These are phyloP conservation scores for Empidonax alnorum DNA, from an alignment of 2,113 vertebrate genomes.

Conservation along the genomic window DNA sequence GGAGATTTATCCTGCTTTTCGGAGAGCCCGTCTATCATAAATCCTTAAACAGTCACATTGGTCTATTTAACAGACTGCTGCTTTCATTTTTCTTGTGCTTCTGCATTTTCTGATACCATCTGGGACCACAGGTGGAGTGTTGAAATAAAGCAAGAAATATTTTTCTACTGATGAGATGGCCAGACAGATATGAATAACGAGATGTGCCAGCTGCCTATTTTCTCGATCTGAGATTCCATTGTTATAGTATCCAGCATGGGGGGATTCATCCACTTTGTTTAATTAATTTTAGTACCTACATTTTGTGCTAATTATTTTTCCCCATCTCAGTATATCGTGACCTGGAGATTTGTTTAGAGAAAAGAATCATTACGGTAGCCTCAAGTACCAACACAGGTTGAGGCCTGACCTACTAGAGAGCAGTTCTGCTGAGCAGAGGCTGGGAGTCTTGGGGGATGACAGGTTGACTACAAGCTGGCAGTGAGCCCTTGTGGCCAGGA, in stretches of 20 bases:
- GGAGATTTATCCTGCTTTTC: neutral
- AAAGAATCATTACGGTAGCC: neutral
- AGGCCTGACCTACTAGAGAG: too few relatives aligned
- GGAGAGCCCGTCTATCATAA: neutral
- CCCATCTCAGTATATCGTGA: neutral
- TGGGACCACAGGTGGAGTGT: neutral
- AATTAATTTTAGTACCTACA: neutral
- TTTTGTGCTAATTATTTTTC: neutral
- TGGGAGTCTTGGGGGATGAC: neutral
- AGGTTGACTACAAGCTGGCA: neutral
- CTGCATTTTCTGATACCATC: neutral
- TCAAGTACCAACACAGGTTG: too few relatives aligned
- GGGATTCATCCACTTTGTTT: neutral
- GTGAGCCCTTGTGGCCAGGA: neutral
- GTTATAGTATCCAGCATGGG: neutral
- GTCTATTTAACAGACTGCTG: neutral
- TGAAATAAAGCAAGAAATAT: neutral
- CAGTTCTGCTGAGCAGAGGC: too few relatives aligned
- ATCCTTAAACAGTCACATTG: neutral
- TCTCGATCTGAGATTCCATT: neutral
- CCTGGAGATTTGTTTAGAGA: neutral
- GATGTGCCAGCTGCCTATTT: neutral
- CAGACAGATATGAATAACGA: neutral
- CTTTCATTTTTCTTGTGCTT: neutral
- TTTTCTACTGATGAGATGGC: neutral